Evolutionary conservation across 2,113 vertebrate genomes (phyloP).

Genomic region (Cyprinodon tularosa): DNA sequence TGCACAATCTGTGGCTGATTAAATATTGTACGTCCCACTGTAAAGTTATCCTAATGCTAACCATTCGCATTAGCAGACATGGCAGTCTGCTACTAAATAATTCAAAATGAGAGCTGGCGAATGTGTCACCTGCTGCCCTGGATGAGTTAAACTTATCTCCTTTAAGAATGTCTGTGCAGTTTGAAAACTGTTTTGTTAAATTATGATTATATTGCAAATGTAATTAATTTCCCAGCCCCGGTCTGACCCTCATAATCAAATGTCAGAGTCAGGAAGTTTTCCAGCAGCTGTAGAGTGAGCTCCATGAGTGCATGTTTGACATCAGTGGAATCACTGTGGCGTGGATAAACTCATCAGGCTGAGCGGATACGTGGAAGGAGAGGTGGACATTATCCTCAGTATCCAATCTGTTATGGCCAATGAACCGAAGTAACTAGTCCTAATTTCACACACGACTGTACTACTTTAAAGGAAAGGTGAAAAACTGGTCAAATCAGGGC

Average conservation of each 20-base stretch:
- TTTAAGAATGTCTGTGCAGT: too few species aligned
- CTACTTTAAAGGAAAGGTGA: conserved; percentile 31
- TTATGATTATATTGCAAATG: too few species aligned
- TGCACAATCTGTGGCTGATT: too few species aligned
- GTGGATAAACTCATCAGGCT: conserved; percentile 36
- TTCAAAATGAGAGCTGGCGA: too few species aligned
- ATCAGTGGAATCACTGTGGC: not conserved
- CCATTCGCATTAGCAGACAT: too few species aligned
- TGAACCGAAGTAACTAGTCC: conserved; percentile 33
- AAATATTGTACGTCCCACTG: too few species aligned
- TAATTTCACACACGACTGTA: conserved; percentile 72
- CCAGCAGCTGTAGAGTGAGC: conserved; percentile 32
- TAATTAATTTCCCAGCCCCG: not conserved
- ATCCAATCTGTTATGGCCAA: conserved; percentile 50
- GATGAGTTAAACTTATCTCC: too few species aligned
- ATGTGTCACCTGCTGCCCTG: too few species aligned
- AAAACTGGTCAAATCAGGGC: conserved; percentile 7
- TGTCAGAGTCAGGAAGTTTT: conserved; percentile 16
- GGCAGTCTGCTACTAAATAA: too few species aligned
- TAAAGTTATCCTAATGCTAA: too few species aligned
- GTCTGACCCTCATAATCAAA: conserved; percentile 23
- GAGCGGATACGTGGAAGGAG: conserved; percentile 8
- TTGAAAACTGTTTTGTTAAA: too few species aligned
- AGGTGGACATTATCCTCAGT: conserved; percentile 57
- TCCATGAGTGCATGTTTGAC: conserved; percentile 29